Evolutionary conservation across 2,888 invertebrate species (phyloP).

Genomic region (Sabellastarte sp.): DNA sequence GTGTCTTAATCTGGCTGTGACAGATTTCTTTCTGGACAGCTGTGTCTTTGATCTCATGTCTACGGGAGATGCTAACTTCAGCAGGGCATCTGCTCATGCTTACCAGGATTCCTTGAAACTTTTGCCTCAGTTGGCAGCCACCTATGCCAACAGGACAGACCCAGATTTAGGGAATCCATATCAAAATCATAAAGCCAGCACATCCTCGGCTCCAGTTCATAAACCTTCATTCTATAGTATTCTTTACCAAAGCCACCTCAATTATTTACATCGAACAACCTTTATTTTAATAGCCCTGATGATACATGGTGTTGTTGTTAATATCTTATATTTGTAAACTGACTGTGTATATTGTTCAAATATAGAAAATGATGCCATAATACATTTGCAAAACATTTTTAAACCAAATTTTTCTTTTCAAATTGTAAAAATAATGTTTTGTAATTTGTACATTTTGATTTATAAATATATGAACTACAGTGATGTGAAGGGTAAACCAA

Average conservation of each 20-base stretch:
- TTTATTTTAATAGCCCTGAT: neutral
- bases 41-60: slow-evolving; percentile 66
- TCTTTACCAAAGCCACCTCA: neutral
- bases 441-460: too few species aligned
- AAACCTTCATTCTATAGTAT: neutral
- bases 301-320: too few species aligned
- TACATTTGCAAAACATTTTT: too few species aligned
- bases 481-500: too few species aligned
- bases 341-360: too few species aligned
- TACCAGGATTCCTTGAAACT: slow-evolving; percentile 52
- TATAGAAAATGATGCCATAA: too few species aligned
- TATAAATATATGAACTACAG: too few species aligned
- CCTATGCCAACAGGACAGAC: slow-evolving; percentile 39
- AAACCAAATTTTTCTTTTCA: too few species aligned
- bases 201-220: neutral
- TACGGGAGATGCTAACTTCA: slow-evolving; percentile 62
- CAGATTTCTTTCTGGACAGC: slow-evolving; percentile 65
- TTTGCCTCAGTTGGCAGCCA: slow-evolving; percentile 61
- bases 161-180: slow-evolving; percentile 10
- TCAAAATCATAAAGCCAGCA: neutral
- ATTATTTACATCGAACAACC: neutral
- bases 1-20: slow-evolving; percentile 58
- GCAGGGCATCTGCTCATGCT: slow-evolving; percentile 60
- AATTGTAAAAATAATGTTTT: too few species aligned
- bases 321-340: too few species aligned